Evolutionary conservation across 2,113 vertebrate species (phyloP).

Genomic region (Muntiacus muntjak): DNA sequence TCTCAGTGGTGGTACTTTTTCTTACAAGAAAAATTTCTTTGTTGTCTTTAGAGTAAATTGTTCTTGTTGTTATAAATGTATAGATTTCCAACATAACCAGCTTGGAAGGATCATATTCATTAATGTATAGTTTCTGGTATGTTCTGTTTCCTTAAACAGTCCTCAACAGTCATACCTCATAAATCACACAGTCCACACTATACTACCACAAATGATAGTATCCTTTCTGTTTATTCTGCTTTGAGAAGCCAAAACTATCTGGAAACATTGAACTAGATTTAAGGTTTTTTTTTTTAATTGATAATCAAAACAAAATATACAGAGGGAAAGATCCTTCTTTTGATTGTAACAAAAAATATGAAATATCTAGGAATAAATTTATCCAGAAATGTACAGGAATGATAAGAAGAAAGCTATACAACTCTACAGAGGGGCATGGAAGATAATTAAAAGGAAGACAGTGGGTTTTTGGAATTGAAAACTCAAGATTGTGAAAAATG

Average conservation of each 20-base stretch:
- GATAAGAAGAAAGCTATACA: neutral
- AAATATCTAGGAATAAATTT: neutral
- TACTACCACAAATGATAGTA: constrained; percentile 58
- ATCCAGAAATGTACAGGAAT: neutral
- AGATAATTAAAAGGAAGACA: constrained; percentile 16
- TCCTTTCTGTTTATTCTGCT: constrained; percentile 13
- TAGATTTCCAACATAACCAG: neutral
- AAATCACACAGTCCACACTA: constrained; percentile 33
- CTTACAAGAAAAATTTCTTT: neutral
- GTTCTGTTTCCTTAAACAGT: constrained; percentile 47
- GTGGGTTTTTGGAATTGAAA: constrained; percentile 17
- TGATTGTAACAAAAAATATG: neutral
- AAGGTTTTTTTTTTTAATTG: neutral
- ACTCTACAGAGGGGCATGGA: neutral
- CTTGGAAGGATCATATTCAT: constrained; percentile 35
- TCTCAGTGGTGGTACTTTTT: neutral
- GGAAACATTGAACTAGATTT: neutral
- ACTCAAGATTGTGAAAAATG: constrained; percentile 4
- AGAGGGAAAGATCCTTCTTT: neutral
- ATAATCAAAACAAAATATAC: constrained; percentile 28
- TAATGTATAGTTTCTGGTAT: constrained; percentile 18
- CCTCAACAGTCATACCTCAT: constrained; percentile 30
- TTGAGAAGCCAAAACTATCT: constrained; percentile 50
- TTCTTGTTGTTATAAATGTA: constrained; percentile 33
- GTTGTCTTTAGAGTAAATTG: neutral